Base-by-base conservation (phyloP, 2,113 vertebrate species). In the Dascyllus trimaculatus region DNA sequence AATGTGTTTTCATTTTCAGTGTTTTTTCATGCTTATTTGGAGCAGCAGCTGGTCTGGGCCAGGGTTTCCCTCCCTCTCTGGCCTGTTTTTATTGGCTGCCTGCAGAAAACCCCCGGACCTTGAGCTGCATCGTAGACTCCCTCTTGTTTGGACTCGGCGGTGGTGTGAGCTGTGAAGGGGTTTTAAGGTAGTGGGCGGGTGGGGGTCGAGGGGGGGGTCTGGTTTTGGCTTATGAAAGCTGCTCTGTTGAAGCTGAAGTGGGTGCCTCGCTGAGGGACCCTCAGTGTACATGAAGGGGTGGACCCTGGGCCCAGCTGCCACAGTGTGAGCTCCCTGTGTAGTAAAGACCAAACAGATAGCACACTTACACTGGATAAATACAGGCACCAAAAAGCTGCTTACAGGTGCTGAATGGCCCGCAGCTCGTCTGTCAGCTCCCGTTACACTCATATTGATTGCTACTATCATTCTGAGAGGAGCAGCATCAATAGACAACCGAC, bases 181-280 rank as follows among this genome's bases (percentile, higher is more conserved):
- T 79, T 80, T 43, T 80, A 64, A 85, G 78, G 75, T 58, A 43
- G 57, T n/a, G 65, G 75, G 83, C 72, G 73, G n/a, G 53, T 32
- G 40, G 62, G 21, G 32, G 8, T 9, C 32, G 32, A 10, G 40
- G 14, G 5, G 43, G 78, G 38, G 38, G 38, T 65, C 63, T 84
- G 68, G 71, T 72, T 82, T 87, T 87, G 88, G 85, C 71, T 91
- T 85, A 93, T 94, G 92, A 94, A 94, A 91, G 93, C 85, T 21
- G 71, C 91, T 92, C 90, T 93, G 93, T 94, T 92, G 78, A 77
- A 93, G 88, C 69, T 91, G 70, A 90, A 92, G 91, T 87, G 91
- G 89, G 88, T 58, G 84, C 76, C 89, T 89, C 45, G 75, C 89
- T 89, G 81, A 88, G 89, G 82, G 88, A 89, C 86, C 85, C 71